phyloP scores from a whole-genome alignment of 2,113 vertebrate species.

The Seriola quinqueradiata region DNA sequence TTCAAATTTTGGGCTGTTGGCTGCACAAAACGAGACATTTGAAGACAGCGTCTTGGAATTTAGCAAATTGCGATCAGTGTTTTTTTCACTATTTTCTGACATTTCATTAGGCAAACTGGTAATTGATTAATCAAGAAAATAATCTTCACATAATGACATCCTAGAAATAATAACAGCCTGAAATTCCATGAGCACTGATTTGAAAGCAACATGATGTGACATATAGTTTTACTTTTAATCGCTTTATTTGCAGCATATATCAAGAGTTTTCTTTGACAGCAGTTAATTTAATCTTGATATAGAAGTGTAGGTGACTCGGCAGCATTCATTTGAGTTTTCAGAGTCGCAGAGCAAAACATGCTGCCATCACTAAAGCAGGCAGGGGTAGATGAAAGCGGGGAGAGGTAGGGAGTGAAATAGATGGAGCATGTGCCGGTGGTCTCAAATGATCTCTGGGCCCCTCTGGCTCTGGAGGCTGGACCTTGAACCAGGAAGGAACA shows the following conservation, averaged over 20 bases:
- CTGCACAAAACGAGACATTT: background rate
- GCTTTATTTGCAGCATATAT: conserved; percentile 6
- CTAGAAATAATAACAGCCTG: background rate
- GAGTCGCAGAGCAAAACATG: conserved; percentile 5
- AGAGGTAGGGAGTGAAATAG: conserved; percentile 50
- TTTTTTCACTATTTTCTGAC: background rate
- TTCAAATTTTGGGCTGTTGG: background rate
- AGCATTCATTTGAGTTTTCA: conserved; percentile 26
- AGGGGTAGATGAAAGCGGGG: conserved; percentile 50
- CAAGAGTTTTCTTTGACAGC: conserved; percentile 8
- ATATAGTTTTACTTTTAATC: background rate
- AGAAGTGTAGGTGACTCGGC: background rate
- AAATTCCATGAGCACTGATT: background rate
- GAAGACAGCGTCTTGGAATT: too few relatives aligned
- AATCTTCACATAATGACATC: background rate
- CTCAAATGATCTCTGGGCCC: conserved; percentile 72
- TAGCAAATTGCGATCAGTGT: too few relatives aligned
- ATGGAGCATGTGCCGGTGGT: conserved; percentile 70
- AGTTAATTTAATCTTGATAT: conserved; percentile 13
- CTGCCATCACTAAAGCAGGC: conserved; percentile 11
- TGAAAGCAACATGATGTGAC: background rate
- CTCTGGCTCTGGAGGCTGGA: conserved; percentile 74
- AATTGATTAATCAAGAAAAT: background rate
- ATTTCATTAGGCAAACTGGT: background rate
- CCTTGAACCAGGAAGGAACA: conserved; percentile 80